Percentiles rank a stretch among this genome's conserved stretches.
Conservation (phyloP, 2,888 invertebrate species). For the Synanthedon andrenaeformis region DNA sequence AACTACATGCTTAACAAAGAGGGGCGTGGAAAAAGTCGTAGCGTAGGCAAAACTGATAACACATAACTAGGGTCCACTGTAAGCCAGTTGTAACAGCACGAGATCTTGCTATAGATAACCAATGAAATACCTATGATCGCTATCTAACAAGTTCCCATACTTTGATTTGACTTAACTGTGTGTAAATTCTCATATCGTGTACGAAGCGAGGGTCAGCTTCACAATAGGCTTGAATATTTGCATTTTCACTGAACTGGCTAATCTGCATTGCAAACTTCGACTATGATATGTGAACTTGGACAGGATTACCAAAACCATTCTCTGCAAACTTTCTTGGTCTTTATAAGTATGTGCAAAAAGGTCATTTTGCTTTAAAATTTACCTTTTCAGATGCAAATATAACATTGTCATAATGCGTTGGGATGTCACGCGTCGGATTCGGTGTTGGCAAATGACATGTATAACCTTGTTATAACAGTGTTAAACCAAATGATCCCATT, state of each 20-base stretch:
- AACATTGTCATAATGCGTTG: conserved; percentile 17
- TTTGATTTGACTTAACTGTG: background rate
- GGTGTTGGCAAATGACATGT: conserved; percentile 38
- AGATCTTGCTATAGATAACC: too few species aligned
- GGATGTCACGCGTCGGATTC: conserved; percentile 39
- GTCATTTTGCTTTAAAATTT: background rate
- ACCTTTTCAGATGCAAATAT: background rate
- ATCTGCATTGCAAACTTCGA: conserved; percentile 58
- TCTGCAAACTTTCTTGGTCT: background rate
- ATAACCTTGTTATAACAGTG: conserved; percentile 35
- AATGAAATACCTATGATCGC: too few species aligned
- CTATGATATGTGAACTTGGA: conserved; percentile 35
- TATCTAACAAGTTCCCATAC: too few species aligned
- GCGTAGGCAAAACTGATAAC: too few species aligned
- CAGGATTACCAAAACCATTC: conserved; percentile 12
- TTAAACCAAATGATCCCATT: conserved; percentile 2
- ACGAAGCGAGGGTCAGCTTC: conserved; percentile 19
- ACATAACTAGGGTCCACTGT: too few species aligned
- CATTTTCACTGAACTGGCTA: conserved; percentile 55
- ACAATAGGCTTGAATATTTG: conserved; percentile 39
- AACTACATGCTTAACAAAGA: too few species aligned
- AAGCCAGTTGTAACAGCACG: too few species aligned
- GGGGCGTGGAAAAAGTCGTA: too few species aligned
- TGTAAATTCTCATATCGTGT: conserved; percentile 2
- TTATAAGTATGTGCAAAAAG: background rate